A percentile compares a stretch with the other conserved stretches of the same genome.
Evolutionary conservation across 2,888 invertebrate species (phyloP).

Genomic region (Habrosyne pyritoides): DNA sequence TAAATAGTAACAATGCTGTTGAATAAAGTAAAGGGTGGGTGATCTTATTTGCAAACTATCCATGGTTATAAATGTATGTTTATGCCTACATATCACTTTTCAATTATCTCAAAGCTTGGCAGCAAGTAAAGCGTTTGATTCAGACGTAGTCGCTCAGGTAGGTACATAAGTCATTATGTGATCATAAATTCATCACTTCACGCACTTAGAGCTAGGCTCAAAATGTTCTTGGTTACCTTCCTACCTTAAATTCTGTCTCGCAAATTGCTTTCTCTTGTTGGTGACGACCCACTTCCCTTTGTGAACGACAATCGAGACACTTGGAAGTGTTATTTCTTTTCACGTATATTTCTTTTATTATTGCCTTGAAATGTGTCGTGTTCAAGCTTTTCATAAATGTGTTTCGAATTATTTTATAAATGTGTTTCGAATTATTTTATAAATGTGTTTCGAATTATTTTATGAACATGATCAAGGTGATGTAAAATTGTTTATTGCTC

Average conservation of each 20-base stretch:
- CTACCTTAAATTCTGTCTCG: not conserved
- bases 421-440: not conserved
- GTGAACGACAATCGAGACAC: constrained; percentile 3
- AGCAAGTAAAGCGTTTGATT: not conserved
- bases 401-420: not conserved
- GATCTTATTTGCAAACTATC: too few relatives aligned
- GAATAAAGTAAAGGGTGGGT: too few relatives aligned
- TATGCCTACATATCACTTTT: too few relatives aligned
- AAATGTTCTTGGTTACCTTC: not conserved
- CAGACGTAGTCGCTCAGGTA: not conserved
- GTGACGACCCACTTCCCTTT: constrained; percentile 3
- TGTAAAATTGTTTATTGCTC: too few relatives aligned
- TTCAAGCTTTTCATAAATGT: not conserved
- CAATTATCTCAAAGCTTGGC: too few relatives aligned
- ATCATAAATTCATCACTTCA: not conserved
- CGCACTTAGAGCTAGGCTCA: not conserved
- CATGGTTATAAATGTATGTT: too few relatives aligned
- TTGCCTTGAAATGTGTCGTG: not conserved
- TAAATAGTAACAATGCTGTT: too few relatives aligned
- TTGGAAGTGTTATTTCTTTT: not conserved
- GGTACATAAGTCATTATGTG: not conserved
- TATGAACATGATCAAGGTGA: too few relatives aligned
- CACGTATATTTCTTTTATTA: not conserved
- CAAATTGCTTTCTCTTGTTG: constrained; percentile 8
- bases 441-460: not conserved